These are phyloP conservation scores for Petrosia ficiformis DNA, from an alignment of 37 sponge, comb jelly and placozoan species.

Conservation along the genomic window DNA sequence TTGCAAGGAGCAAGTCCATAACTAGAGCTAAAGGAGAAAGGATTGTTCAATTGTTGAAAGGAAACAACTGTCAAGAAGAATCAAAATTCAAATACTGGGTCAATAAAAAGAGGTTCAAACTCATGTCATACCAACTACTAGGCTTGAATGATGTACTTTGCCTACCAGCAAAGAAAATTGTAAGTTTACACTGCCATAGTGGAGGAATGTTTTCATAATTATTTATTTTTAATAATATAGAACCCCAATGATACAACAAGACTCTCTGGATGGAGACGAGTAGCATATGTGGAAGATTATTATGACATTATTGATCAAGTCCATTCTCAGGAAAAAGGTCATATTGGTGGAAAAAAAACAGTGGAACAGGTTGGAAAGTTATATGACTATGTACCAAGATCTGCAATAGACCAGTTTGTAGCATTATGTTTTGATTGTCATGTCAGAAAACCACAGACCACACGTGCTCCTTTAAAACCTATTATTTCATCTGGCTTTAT, in stretches of 20 bases:
- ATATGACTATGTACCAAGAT: conserved; percentile 31
- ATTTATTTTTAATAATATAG: conserved; percentile 14
- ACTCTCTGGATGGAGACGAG: conserved; percentile 19
- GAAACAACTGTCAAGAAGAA: neutral
- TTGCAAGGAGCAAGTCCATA: conserved; percentile 5
- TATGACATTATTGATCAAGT: conserved; percentile 23
- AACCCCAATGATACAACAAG: conserved; percentile 20
- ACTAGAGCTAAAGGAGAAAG: neutral
- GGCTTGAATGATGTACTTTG: conserved; percentile 28
- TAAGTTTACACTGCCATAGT: conserved; percentile 1
- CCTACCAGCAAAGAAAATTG: conserved; percentile 20
- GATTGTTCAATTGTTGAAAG: neutral
- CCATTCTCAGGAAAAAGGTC: conserved; percentile 28
- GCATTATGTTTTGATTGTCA: conserved; percentile 24
- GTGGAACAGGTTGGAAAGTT: conserved; percentile 3
- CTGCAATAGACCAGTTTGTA: conserved; percentile 28
- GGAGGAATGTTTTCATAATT: too few species aligned
- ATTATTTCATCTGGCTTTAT: conserved; percentile 36
- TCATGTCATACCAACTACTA: conserved; percentile 5
- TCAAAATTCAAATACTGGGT: conserved; percentile 34
- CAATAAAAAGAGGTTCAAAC: conserved; percentile 7
- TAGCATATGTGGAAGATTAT: conserved; percentile 26
- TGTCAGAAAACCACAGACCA: conserved; percentile 22
- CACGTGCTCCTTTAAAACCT: conserved; percentile 36
- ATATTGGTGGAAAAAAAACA: conserved; percentile 3